These are phyloP conservation scores for Lamellibrachia columna DNA, from an alignment of 2,888 invertebrate species.

Conservation along the genomic window DNA sequence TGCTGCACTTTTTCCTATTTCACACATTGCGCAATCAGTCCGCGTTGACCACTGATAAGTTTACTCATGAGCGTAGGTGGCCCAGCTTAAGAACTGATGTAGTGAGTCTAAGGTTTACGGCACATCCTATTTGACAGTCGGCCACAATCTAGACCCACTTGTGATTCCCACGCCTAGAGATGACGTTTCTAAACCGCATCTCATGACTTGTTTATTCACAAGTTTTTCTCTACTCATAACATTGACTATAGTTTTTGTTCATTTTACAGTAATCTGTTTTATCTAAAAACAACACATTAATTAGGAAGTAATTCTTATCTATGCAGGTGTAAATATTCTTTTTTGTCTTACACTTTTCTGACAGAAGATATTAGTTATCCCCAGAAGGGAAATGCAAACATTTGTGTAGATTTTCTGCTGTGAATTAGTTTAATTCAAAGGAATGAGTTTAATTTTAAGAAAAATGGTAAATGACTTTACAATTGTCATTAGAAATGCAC, in stretches of 20 bases:
- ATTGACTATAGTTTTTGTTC: background rate
- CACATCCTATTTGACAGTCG: background rate
- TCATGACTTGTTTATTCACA: background rate
- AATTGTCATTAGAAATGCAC: background rate
- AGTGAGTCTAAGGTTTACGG: background rate
- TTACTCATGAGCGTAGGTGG: background rate
- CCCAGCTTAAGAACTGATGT: background rate
- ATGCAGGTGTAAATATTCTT: background rate
- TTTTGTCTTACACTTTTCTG: background rate
- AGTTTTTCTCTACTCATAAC: background rate
- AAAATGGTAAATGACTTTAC: background rate
- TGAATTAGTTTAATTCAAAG: background rate
- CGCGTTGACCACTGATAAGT: background rate
- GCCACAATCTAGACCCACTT: background rate
- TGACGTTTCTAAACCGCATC: background rate
- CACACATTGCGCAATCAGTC: background rate
- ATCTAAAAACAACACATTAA: background rate
- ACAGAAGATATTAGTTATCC: background rate
- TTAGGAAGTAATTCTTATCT: background rate
- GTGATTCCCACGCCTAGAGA: constrained; percentile 9
- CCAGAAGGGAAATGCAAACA: background rate
- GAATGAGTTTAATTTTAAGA: background rate
- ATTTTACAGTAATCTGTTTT: background rate
- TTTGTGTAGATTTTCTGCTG: background rate
- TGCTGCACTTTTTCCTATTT: background rate